Conservation (phyloP, 2,888 invertebrate genomes). For the Ormia ochracea region DNA sequence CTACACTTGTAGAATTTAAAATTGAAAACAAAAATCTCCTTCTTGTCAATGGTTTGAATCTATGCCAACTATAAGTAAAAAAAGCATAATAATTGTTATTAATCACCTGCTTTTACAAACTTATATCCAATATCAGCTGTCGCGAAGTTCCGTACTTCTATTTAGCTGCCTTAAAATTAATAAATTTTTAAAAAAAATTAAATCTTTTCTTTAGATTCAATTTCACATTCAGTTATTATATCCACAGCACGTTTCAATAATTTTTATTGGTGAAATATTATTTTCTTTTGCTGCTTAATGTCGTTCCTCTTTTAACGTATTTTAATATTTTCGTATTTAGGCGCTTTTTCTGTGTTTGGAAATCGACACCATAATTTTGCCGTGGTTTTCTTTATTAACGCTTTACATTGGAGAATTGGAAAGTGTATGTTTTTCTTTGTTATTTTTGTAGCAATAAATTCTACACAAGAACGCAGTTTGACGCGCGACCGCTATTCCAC, state of each 20-base stretch:
- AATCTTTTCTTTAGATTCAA: neutral
- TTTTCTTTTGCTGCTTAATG: slow-evolving; percentile 8
- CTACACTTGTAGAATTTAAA: slow-evolving; percentile 38
- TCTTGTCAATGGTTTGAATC: neutral
- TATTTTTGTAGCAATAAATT: neutral
- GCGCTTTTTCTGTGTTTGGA: slow-evolving; percentile 39
- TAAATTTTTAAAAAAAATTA: neutral
- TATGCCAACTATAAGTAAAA: slow-evolving; percentile 7
- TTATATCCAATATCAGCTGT: slow-evolving; percentile 1
- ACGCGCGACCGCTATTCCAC: slow-evolving; percentile 5
- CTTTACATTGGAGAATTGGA: neutral
- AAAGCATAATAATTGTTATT: neutral
- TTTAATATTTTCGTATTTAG: slow-evolving; percentile 30
- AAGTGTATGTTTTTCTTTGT: neutral
- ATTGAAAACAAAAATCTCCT: neutral
- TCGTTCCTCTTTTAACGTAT: slow-evolving; percentile 31
- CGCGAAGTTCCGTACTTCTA: neutral
- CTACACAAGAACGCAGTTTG: neutral
- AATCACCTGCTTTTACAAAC: slow-evolving; percentile 29
- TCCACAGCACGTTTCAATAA: slow-evolving; percentile 44
- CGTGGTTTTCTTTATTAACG: slow-evolving; percentile 1
- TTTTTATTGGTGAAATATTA: slow-evolving; percentile 2
- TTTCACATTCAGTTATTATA: slow-evolving; percentile 15
- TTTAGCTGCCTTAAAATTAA: neutral
- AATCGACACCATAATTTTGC: slow-evolving; percentile 34